Base-by-base conservation (phyloP, 2,888 invertebrate species). In the Hedya salicella region DNA sequence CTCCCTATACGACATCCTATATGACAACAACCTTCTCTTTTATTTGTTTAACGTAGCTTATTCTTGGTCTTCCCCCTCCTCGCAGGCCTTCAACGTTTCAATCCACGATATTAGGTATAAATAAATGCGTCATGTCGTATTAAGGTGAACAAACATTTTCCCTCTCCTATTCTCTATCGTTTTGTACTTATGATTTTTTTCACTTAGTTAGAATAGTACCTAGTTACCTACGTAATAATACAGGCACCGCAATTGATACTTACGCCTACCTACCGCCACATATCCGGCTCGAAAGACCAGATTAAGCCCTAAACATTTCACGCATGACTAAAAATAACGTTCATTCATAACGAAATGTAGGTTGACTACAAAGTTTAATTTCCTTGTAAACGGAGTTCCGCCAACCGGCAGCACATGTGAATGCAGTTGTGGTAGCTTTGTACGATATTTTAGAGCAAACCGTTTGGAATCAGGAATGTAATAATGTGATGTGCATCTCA, bases 391-490 rank as follows among this genome's bases (percentile, higher is more conserved):
- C 40, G 25, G 11, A 50, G 32, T 63, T 63, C 56, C 44, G 42
- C 32, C 36, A 25, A 59, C 44, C 36, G 30, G 30, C 32, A 64
- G 49, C 44, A 46, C 59, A 53, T 25, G 19, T 52, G 59, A 21
- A 46, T 40, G 60, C 53, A 19, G n/a, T 59, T 65, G 30, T 53
- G 30, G 46, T 19, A 40, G 32, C 49, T 54, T 44, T 32, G 42
- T 36, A 17, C 36, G 21, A 66, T 66, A 60, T 61, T 54, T 67
- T 56, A 39, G 53, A 61, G 54, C 39, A 8, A 61, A 56, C 67
- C 62, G 44, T 30, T 50, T 48, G 67, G 36, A 25, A 14, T 30
- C 9, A 40, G 48, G 56, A 56, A 50, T 56, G 66, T 39, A 66
- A 66, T 66, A 48, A 32, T n/a, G 25, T 25, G 25, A 32, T n/a